Evolutionary conservation across 2,113 vertebrate species (phyloP), one percentile per base, ranked within the genome.

Genomic region (Boulengeromyrus knoepffleri): DNA sequence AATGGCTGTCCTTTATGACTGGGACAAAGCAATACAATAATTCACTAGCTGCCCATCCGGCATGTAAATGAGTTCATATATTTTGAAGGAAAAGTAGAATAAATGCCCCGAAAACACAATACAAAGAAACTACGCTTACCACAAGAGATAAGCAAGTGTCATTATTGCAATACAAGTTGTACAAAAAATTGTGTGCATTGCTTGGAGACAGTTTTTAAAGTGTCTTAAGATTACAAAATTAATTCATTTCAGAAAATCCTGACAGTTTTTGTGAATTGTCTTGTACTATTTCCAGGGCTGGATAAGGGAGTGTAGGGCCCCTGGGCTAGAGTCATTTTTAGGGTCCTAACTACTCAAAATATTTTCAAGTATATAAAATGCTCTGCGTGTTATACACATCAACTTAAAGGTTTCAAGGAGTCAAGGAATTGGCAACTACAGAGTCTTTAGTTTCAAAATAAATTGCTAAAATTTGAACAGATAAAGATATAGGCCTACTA

Each of bases 121-220:
- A 88, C 10, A 70, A 70, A 86, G 87, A 89, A 88, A 39, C 24
- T 31, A 31, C 27, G 19, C 24, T 49, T 50, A 7, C 87, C 49
- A 27, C n/a, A 74, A 53, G 84, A 83, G 62, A 88, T 53, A 50
- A 42, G 5, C 45, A 47, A 45, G 45, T 15, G 39, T 93, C 93
- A 93, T 94, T 90, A 92, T 87, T 47, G 89, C 89, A 86, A 91
- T 93, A 91, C 91, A 50, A 91, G 89, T 90, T 90, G 89, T 46
- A 86, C 90, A 24, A 50, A 42, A 80, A 85, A 85, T 47, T 46
- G n/a, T 70, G 31, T 45, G 53, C 27, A 52, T 80, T 66, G 62
- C 45, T 74, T 83, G 70, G 70, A 42, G n/a, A 27, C 8, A 27
- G 62, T 12, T 66, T 66, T 66, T 66, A 12, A 66, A 66, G n/a